Base-by-base conservation (phyloP, 1,140 invertebrate genomes). In the Cotesia glomerata region DNA sequence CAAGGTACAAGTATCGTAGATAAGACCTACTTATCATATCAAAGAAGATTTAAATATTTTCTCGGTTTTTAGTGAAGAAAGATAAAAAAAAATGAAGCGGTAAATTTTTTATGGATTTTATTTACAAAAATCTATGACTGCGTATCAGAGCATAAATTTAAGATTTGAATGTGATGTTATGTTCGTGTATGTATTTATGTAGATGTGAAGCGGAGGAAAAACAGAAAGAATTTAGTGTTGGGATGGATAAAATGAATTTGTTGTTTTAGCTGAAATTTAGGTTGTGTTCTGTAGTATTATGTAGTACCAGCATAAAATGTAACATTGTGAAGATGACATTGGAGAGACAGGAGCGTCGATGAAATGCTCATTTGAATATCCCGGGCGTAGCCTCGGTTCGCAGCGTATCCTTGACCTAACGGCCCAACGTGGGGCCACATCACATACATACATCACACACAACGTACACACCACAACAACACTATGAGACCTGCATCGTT, bases 341-440 rank as follows among this genome's bases (percentile, higher is more conserved):
- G 69, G 32, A 62, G 56, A 18, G 52, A 54, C 26, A 51, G 26
- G 5, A 14, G 49, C 35, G 49, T 52, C 64, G 49, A 66, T 61
- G 61, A 72, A 66, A 61, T 65, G 36, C 63, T 72, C 71, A 71
- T 71, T 71, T 71, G 59, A 62, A 71, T 71, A 71, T 52, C 45
- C 59, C 59, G 39, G 35, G 69, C 18, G n/a, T 36, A 71, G 39
- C 68, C 56, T 62, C 61, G 61, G 63, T 35, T 72, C 63, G 36
- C 18, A 45, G 35, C 54, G 39, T 61, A 72, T 72, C 71, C 71
- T 72, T 72, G 71, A 72, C 71, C 71, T 63, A 72, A 64, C 36
- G 54, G 67, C 39, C 39, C 39, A 45, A 45, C 39, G 39, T 45
- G 39, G 39, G 39, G 8, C 39, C 39, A 45, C 39, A 45, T 45